Evolutionary conservation across 2,888 invertebrate genomes (phyloP), one percentile per base, ranked within the genome.

Genomic region (Anoncus sp.): DNA sequence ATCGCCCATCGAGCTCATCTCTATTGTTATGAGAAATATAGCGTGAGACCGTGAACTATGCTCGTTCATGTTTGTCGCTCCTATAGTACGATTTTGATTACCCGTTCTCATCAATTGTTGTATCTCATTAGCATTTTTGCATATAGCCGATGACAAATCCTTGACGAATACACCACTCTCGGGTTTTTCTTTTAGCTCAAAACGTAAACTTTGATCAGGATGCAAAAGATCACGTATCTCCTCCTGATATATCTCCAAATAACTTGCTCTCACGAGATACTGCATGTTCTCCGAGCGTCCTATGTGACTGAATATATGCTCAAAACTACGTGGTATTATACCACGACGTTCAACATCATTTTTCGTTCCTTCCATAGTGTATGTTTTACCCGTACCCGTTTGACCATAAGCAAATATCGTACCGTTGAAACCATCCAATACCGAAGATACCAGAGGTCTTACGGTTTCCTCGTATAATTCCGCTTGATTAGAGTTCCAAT

Each of bases 401-500:
- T 99, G 99, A 0, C 99, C 99, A 91, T 99, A 99, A 1, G 99
- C 99, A 93, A 99, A 99, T 84, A 99, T 98, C 85, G 99, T 99
- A 14, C 99, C 99, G 92, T 99, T 99, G 92, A 99, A 99, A 1
- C 99, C 99, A 89, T 97, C 96, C 79, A 99, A 93, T 5, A 99
- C 99, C 1, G 98, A 98, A 81, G 98, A 96, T 22, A 99, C 98
- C 85, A 99, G 92, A 0, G 98, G 98, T 59, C 98, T 95, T 70
- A 99, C 98, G 82, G 98, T 97, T 91, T 99, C 98, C 91, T 98
- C 98, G 92, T 99, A 99, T 27, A 99, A 92, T 83, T 97, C 97
- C 87, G 96, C 95, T 90, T 99, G 99, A 84, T 95, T 95, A 1
- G 98, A 97, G 93, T 93, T 93, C 93, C 94, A 94, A 92, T 98